Evolutionary conservation across 2,113 vertebrate genomes (phyloP), one percentile per base, ranked within the genome.

Genomic region (Silurus glanis): DNA sequence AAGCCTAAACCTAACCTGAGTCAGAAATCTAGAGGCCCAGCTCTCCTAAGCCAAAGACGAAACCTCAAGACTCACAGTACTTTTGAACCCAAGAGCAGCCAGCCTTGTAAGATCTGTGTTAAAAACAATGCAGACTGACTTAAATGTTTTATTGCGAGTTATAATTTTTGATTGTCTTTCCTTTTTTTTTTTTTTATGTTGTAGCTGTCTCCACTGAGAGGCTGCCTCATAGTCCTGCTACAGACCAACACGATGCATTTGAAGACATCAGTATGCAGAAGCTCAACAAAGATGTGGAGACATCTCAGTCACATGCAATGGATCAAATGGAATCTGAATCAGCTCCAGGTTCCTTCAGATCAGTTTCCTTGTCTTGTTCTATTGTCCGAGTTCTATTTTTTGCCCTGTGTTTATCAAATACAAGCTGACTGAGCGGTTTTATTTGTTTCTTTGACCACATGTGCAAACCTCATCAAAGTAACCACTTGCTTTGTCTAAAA

Each of bases 1-100:
- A 81, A 86, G 59, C 51, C 59, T 55, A 89, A 72, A 75, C 76
- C 85, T 6, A 59, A 84, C 51, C 12, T 89, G 16, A 72, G 51
- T 74, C 45, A n/a, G 28, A 82, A 67, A 64, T 80, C 87, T 37
- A 76, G 45, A 79, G 47, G 19, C 23, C 28, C 23, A 66, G n/a
- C 25, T 17, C 67, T 67, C 67, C 62, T 61, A 71, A 86, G 25
- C 64, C 83, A 55, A 64, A 82, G 59, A 64, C 59, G 5, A 17
- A 21, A 82, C 62, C 67, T 80, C 64, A 21, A 67, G 21, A 53
- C 25, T 56, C 21, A 51, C 25, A 56, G 37, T 45, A 47, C 82
- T 69, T 62, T 23, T 28, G 51, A 86, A 21, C 28, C 80, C 23
- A 56, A 82, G 47, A 76, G 28, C 67, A 76, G 28, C 3, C 59